phyloP scores from a whole-genome alignment of 2,888 invertebrate genomes.

The Netelia melanura region DNA sequence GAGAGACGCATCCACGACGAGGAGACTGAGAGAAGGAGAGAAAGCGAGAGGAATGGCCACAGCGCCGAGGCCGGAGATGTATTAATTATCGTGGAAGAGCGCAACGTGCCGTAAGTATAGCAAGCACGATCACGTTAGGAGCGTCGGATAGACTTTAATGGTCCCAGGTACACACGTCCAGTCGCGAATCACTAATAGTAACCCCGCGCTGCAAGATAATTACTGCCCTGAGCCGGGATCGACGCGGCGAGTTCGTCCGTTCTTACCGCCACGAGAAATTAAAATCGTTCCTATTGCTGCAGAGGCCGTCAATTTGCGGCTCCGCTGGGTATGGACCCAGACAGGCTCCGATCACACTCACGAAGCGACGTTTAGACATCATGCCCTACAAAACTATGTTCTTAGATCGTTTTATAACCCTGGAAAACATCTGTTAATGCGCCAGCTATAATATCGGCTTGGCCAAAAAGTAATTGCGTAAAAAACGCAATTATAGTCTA shows the following conservation, averaged over 20 bases:
- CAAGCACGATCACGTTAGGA: slow-evolving; percentile 32
- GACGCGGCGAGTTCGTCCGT: not conserved
- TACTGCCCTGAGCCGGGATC: slow-evolving; percentile 74
- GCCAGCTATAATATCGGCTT: not conserved
- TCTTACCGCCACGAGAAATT: slow-evolving; percentile 64
- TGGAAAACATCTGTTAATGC: not conserved
- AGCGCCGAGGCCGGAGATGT: slow-evolving; percentile 67
- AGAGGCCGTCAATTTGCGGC: slow-evolving; percentile 70
- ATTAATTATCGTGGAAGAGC: slow-evolving; percentile 75
- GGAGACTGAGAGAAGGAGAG: slow-evolving; percentile 27
- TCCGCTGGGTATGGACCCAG: not conserved
- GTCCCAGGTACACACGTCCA: slow-evolving; percentile 73
- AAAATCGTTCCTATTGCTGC: slow-evolving; percentile 70
- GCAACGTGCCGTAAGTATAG: slow-evolving; percentile 75
- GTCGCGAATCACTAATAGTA: slow-evolving; percentile 78
- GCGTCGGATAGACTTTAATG: slow-evolving; percentile 60
- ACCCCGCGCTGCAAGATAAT: slow-evolving; percentile 78
- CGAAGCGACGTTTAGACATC: not conserved
- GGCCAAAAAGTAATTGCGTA: no score
- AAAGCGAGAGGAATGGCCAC: slow-evolving; percentile 16
- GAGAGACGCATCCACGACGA: slow-evolving; percentile 22
- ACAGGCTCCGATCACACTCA: not conserved
- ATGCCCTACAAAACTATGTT: not conserved
- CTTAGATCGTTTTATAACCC: not conserved
- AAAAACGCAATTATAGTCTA: no score